Evolutionary conservation across 1,140 invertebrate species (phyloP), one percentile per base, ranked within the genome.

Genomic region (Sipha flava): DNA sequence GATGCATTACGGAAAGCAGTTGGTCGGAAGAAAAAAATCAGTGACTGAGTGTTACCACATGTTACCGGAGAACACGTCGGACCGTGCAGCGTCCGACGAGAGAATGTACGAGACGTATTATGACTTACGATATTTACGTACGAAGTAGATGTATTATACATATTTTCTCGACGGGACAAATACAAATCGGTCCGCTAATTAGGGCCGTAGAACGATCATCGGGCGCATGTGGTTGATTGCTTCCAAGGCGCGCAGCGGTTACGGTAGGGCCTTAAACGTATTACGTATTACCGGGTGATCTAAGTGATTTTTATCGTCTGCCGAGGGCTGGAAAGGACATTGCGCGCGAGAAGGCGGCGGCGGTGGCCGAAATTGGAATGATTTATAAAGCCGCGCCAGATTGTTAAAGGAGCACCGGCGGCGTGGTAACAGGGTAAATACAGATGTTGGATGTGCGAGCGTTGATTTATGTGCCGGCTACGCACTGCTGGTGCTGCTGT

Each of bases 401-500:
- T 73, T 73, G 70, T 49, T 49, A n/a, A 73, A 73, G 26, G n/a
- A 37, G 47, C 16, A 14, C 31, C 18, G 45, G 43, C 16, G 14
- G 45, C 26, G 68, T 43, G 29, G 18, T 37, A 34, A 18, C 45
- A 34, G 45, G 70, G 47, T 40, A 73, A 73, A 73, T 73, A 73
- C 70, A 73, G 70, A 73, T 73, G 70, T 73, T 73, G 70, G 70
- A 73, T 73, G 70, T 73, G 49, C 70, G 18, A 73, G 62, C 4
- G 43, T 52, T 73, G 70, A 73, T 73, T 73, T 73, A 73, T 73
- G 70, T 54, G 47, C 47, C 18, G 18, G 31, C 14, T 57, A 59
- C 59, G 21, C 59, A n/a, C 18, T 62, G 9, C 57, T 31, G n/a
- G 9, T 59, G 23, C 43, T 23, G 29, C 7, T 52, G n/a, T n/a